Conservation (phyloP, 2,797 vertebrate genomes). For the Rhinogobio ventralis region DNA sequence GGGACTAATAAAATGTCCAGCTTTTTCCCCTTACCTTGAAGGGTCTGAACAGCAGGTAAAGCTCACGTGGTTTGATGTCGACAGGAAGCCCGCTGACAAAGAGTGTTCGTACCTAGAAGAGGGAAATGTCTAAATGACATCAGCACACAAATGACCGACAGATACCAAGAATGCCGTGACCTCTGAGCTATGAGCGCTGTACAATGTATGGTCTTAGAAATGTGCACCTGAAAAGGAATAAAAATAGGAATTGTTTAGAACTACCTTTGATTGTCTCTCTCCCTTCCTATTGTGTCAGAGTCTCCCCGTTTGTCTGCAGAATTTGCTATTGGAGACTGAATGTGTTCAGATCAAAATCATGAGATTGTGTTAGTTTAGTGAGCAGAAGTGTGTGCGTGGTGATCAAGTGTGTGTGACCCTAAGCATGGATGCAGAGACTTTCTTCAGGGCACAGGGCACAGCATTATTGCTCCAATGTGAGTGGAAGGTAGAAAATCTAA, state of each 20-base stretch:
- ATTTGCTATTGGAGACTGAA: conserved; percentile 47
- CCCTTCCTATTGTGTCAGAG: conserved; percentile 55
- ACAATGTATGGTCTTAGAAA: conserved; percentile 1
- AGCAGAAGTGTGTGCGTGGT: conserved; percentile 58
- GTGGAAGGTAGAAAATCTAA: conserved; percentile 42
- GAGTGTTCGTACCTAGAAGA: conserved; percentile 90
- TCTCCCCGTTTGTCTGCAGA: conserved; percentile 44
- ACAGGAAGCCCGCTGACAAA: conserved; percentile 96
- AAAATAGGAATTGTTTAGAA: conserved; percentile 30
- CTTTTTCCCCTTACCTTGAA: conserved; percentile 87
- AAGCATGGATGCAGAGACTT: conserved; percentile 54
- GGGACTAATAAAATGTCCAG: too few relatives aligned
- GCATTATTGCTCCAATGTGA: conserved; percentile 41
- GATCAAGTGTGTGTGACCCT: conserved; percentile 55
- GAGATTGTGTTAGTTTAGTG: conserved; percentile 61
- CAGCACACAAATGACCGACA: conserved; percentile 22
- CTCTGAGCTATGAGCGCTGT: conserved; percentile 20
- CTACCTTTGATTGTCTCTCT: conserved; percentile 57
- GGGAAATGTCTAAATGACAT: conserved; percentile 51
- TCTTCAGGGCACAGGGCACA: conserved; percentile 47
- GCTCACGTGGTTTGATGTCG: conserved; percentile 96
- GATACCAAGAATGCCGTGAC: background rate
- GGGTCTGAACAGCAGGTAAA: conserved; percentile 97
- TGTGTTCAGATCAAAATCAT: conserved; percentile 56
- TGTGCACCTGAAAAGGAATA: conserved; percentile 13